A percentile compares a stretch with the other conserved stretches of the same genome.
phyloP scores from a whole-genome alignment of 1,140 invertebrate species.

The Globodera rostochiensis region DNA sequence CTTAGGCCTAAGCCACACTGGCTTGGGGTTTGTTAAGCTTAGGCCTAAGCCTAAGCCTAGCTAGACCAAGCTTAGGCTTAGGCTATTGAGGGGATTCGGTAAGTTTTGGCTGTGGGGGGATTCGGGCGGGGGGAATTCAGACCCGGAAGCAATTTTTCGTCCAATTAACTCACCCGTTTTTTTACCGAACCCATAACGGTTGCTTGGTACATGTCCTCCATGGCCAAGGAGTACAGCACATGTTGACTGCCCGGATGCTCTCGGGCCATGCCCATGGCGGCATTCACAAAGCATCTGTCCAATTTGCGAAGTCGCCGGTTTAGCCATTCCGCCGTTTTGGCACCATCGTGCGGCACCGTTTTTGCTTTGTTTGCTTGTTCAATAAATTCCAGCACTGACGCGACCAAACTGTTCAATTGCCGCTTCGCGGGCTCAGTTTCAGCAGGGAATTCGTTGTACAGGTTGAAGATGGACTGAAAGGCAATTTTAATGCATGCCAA shows the following conservation, averaged over 20 bases:
- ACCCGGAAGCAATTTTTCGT: background rate
- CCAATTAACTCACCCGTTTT: constrained; percentile 35
- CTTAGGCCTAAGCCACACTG: no score
- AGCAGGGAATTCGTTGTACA: constrained; percentile 20
- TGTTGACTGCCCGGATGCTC: constrained; percentile 33
- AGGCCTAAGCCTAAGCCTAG: no score
- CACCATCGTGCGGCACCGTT: constrained; percentile 6
- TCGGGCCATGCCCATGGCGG: constrained; percentile 24
- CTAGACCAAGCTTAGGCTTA: no score
- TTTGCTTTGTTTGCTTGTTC: constrained; percentile 36
- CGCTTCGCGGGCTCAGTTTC: background rate
- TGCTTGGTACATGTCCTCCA: constrained; percentile 48
- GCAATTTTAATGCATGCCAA: background rate
- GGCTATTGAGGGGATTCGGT: no score
- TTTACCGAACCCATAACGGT: constrained; percentile 54
- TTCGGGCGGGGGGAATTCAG: no score
- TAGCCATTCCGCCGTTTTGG: constrained; percentile 1
- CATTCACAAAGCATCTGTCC: constrained; percentile 60
- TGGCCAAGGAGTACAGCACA: constrained; percentile 53
- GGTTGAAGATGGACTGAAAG: background rate
- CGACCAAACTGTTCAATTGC: constrained; percentile 28
- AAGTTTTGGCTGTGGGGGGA: no score
- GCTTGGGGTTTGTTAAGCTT: no score
- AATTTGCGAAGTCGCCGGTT: constrained; percentile 49
- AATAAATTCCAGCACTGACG: constrained; percentile 32